Evolutionary conservation across 2,888 invertebrate species (phyloP), one percentile per base, ranked within the genome.

Genomic region (Quadroppia sp.): DNA sequence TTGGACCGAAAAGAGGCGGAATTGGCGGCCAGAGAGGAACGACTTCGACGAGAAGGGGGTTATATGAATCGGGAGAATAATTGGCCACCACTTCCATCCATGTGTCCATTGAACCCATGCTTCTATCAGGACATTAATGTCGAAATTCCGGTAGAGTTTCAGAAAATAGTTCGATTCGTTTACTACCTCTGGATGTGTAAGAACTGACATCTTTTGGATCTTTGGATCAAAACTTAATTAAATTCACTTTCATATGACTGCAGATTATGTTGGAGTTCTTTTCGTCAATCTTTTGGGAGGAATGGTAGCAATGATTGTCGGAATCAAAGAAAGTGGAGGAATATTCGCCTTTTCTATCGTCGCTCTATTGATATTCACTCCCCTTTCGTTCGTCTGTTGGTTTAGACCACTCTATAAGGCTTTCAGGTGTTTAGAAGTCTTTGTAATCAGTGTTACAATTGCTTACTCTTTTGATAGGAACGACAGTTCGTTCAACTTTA

Each of bases 111-210:
- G 76, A 93, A 96, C 82, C 98, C 99, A 0, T 99, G 99, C 83
- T 99, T 99, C 85, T 98, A 98, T 84, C 98, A 99, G 86, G 98
- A 99, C 83, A 96, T 99, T 80, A 93, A 94, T 82, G 92, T 99
- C 67, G 99, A 99, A 82, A 99, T 99, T 82, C 96, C 97, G 30
- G 86, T 92, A 70, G 96, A 98, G 83, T 99, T 99, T 85, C 98
- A 99, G 84, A 90, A 90, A 83, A 89, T 96, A 80, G 98, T 99
- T 45, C 89, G 93, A 78, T 89, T 93, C 81, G 86, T 97, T 75
- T 99, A 98, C 83, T 94, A 96, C 82, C 86, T 96, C 78, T 99
- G 98, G 97, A 90, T 96, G 86, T 92, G 94, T 97, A 86, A 88
- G 94, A 50, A 17, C 1, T 90, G 80, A n/a, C 23, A 25, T 23